Evolutionary conservation across 2,797 vertebrate species (phyloP), one percentile per base, ranked within the genome.

Genomic region (Smutsia gigantea): DNA sequence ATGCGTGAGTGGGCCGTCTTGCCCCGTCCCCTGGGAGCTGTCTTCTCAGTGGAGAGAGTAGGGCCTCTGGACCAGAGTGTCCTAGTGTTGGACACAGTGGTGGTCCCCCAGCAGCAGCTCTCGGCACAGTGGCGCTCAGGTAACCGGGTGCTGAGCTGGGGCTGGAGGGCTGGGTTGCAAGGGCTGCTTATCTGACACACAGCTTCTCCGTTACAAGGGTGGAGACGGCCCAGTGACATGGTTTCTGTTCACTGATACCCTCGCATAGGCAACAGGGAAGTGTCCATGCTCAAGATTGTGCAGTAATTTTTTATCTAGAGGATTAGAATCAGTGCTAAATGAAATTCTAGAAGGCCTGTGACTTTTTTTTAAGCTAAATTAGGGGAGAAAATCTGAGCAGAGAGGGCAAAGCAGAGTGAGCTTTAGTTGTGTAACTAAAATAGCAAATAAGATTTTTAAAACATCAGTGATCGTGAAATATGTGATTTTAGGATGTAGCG

Each of bases 381-480:
- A 94, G 93, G 87, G 46, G 81, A 75, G 51, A 97, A 95, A 82
- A 84, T 84, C 68, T 87, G 85, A 89, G 29, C 25, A 69, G 94
- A 46, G 69, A 77, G 51, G 53, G 17, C 81, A 84, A 69, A 83
- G 19, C 27, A 39, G 21, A 95, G 23, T 87, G 42, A 61, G 77
- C 77, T 77, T 72, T 91, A 63, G 69, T 39, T 75, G 46, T 64
- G 63, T 85, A 92, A 84, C 51, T 68, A 71, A 71, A 42, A 31
- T 64, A 42, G 74, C 74, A 97, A 93, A 86, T 93, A 85, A 8
- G 59, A 77, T 64, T 92, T 94, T 78, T 57, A 87, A 93, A 87
- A 72, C 34, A 89, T 31, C 51, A 64, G 74, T 19, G 46, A 39
- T 93, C 97, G 81, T 93, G 93, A 97, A 89, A 96, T 79, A 51